Conservation (phyloP, 2,113 vertebrate genomes). For the Paramisgurnus dabryanus region DNA sequence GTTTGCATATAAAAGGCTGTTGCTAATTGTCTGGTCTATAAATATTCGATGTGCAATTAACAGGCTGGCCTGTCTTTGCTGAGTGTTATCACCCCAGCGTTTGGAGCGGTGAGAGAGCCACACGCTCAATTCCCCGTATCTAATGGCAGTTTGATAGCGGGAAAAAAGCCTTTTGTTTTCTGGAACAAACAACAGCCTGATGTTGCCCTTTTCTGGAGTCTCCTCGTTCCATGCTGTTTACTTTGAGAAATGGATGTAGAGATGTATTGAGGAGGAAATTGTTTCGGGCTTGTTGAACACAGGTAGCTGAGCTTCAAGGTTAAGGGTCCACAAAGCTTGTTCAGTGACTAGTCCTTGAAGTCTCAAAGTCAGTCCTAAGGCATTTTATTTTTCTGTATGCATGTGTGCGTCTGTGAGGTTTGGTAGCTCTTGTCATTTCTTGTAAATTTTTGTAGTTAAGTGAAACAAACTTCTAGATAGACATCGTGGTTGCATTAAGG, state of each 20-base stretch:
- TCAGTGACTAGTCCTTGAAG: not conserved
- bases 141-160: slow-evolving; percentile 79
- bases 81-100: slow-evolving; percentile 78
- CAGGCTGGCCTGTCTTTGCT: slow-evolving; percentile 77
- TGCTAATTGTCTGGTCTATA: slow-evolving; percentile 84
- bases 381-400: not conserved
- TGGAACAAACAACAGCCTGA: slow-evolving; percentile 66
- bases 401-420: no score
- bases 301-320: slow-evolving; percentile 7
- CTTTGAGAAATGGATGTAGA: slow-evolving; percentile 20
- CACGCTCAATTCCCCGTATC: slow-evolving; percentile 76
- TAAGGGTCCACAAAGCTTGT: slow-evolving; percentile 11
- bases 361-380: not conserved
- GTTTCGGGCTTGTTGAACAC: not conserved
- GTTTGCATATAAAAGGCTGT: slow-evolving; percentile 84
- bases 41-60: slow-evolving; percentile 84
- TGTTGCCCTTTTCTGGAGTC: slow-evolving; percentile 54
- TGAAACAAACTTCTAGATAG: not conserved
- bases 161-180: slow-evolving; percentile 72
- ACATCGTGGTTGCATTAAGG: not conserved
- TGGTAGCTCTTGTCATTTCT: not conserved
- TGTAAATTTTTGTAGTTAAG: not conserved
- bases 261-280: slow-evolving; percentile 10
- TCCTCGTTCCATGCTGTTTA: slow-evolving; percentile 40
- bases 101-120: slow-evolving; percentile 68